Conservation (phyloP, 1,140 invertebrate species). For the Wiebesia pumilae region DNA sequence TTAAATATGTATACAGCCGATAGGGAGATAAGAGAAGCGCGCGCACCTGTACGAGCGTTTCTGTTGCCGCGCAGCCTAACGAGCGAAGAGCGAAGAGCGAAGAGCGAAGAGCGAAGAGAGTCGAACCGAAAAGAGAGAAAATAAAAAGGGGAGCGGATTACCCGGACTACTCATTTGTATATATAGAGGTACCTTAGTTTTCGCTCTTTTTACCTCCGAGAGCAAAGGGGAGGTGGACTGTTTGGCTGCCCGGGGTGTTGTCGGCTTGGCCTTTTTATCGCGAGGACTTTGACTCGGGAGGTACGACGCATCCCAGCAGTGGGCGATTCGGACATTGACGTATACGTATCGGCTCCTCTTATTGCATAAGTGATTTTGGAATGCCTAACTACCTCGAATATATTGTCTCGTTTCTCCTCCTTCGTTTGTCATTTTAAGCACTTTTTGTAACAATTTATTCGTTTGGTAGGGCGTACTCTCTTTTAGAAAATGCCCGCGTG, state of each 20-base stretch:
- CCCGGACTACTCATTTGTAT: conserved; percentile 41
- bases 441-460: not conserved
- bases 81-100: not conserved
- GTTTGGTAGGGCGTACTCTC: not conserved
- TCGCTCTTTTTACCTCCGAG: not conserved
- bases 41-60: conserved; percentile 17
- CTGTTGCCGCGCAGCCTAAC: not conserved
- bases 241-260: not conserved
- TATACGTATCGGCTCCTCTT: not conserved
- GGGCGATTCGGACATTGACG: not conserved
- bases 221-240: not conserved
- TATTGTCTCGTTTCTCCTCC: not conserved
- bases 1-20: conserved; percentile 48
- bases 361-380: not conserved
- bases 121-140: not conserved
- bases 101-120: not conserved
- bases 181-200: not conserved
- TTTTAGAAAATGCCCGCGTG: not conserved
- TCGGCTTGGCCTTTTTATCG: conserved; percentile 19
- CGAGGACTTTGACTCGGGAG: conserved; percentile 27
- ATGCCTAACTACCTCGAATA: not conserved
- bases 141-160: not conserved
- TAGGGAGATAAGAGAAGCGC: conserved; percentile 29
- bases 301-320: conserved; percentile 4
- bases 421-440: too few species aligned